Conservation (phyloP, 2,888 invertebrate genomes). For the Gonocerus acuteangulatus region DNA sequence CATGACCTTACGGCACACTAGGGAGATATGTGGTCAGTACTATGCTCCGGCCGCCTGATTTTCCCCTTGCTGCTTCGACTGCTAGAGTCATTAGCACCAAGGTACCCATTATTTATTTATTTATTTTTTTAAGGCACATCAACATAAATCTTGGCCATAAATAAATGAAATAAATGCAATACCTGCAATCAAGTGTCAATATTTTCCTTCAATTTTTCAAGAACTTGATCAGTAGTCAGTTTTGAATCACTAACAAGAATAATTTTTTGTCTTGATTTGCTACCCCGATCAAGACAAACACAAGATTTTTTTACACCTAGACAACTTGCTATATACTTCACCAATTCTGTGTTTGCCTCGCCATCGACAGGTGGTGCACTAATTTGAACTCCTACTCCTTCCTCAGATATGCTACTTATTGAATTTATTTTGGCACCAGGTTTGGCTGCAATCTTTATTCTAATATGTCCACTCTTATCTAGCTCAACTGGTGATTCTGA, state of each 20-base stretch:
- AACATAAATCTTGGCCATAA: no score
- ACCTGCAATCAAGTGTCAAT: no score
- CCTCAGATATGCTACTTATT: slow-evolving; percentile 56
- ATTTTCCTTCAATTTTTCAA: slow-evolving; percentile 43
- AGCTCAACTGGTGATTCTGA: slow-evolving; percentile 43
- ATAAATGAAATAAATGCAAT: no score
- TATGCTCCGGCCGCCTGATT: no score
- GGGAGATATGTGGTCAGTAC: no score
- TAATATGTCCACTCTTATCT: slow-evolving; percentile 54
- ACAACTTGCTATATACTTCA: slow-evolving; percentile 62
- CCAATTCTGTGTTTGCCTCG: slow-evolving; percentile 67
- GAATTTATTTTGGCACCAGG: slow-evolving; percentile 66
- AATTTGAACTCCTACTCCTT: slow-evolving; percentile 66
- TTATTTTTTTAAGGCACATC: no score
- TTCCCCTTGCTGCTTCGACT: no score
- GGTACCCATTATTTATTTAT: no score
- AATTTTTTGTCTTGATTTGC: slow-evolving; percentile 48
- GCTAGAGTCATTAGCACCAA: no score
- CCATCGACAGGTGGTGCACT: slow-evolving; percentile 74
- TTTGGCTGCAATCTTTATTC: slow-evolving; percentile 60
- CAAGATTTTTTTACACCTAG: slow-evolving; percentile 62
- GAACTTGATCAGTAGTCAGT: slow-evolving; percentile 46
- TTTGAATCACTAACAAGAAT: slow-evolving; percentile 47
- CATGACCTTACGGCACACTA: no score
- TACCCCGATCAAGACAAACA: slow-evolving; percentile 55